A percentile compares a stretch with the other conserved stretches of the same genome.
Evolutionary conservation across 2,797 vertebrate species (phyloP).

Genomic region (Bovichtus diacanthus): DNA sequence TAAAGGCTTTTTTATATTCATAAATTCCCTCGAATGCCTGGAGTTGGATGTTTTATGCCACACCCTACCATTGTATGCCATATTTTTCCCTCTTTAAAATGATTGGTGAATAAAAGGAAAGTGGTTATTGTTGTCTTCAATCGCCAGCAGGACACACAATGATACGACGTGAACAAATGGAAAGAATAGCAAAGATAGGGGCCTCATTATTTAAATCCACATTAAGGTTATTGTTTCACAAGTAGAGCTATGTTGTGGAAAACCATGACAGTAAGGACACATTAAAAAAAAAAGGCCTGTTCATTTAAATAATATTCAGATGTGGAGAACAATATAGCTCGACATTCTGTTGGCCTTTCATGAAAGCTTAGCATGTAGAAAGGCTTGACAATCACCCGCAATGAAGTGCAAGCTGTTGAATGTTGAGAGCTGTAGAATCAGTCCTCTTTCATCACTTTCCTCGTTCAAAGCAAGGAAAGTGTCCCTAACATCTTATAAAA

Average conservation of each 20-base stretch:
- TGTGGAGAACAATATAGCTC: slow-evolving; percentile 3
- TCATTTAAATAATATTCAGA: slow-evolving; percentile 6
- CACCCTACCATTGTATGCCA: background rate
- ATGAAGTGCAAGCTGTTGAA: slow-evolving; percentile 28
- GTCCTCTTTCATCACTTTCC: slow-evolving; percentile 3
- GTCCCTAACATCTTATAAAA: slow-evolving; percentile 1
- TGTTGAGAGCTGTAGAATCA: slow-evolving; percentile 18
- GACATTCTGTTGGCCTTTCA: slow-evolving; percentile 29
- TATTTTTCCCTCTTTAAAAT: background rate
- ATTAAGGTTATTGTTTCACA: slow-evolving; percentile 7
- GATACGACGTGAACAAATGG: background rate
- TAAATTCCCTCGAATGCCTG: background rate
- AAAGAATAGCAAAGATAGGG: background rate
- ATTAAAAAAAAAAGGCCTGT: background rate
- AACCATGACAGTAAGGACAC: background rate
- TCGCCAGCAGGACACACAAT: background rate
- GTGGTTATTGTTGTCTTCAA: background rate
- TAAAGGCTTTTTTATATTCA: background rate
- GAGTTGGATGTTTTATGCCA: background rate
- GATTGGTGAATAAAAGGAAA: background rate
- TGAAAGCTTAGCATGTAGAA: slow-evolving; percentile 19
- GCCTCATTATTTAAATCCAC: slow-evolving; percentile 13
- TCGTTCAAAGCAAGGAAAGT: too few relatives aligned
- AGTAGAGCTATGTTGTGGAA: background rate
- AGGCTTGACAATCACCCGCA: slow-evolving; percentile 19